Conservation (phyloP, 1,140 invertebrate species). For the Luehdorfia chinensis region DNA sequence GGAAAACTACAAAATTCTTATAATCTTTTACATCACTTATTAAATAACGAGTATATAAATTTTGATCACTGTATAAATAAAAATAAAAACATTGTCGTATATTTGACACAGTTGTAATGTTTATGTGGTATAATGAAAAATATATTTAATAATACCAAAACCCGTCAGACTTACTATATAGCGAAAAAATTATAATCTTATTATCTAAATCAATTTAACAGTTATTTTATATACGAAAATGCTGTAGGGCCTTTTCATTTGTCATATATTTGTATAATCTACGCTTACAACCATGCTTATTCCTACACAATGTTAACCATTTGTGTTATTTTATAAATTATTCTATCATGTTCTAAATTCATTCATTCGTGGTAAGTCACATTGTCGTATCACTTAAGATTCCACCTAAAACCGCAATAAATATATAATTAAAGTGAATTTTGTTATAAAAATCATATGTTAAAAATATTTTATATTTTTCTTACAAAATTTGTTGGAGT, state of each 20-base stretch:
- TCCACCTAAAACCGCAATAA: constrained; percentile 33
- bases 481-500: not conserved
- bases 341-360: constrained; percentile 4
- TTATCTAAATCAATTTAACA: constrained; percentile 2
- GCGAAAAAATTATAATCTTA: not conserved
- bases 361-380: constrained; percentile 41
- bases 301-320: constrained; percentile 8
- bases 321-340: constrained; percentile 6
- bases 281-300: constrained; percentile 22
- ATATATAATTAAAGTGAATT: constrained; percentile 19
- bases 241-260: constrained; percentile 8
- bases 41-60: constrained; percentile 59
- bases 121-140: not conserved
- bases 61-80: constrained; percentile 38
- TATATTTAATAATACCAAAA: constrained; percentile 2
- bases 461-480: not conserved
- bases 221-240: constrained; percentile 6
- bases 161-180: constrained; percentile 1
- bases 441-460: constrained; percentile 7
- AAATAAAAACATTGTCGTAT: not conserved
- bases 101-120: not conserved
- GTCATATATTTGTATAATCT: constrained; percentile 20
- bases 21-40: constrained; percentile 41
- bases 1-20: constrained; percentile 3
- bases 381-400: constrained; percentile 37